These are phyloP conservation scores for Philopotamus ludificatus DNA, from an alignment of 1,140 invertebrate genomes.

Conservation along the genomic window DNA sequence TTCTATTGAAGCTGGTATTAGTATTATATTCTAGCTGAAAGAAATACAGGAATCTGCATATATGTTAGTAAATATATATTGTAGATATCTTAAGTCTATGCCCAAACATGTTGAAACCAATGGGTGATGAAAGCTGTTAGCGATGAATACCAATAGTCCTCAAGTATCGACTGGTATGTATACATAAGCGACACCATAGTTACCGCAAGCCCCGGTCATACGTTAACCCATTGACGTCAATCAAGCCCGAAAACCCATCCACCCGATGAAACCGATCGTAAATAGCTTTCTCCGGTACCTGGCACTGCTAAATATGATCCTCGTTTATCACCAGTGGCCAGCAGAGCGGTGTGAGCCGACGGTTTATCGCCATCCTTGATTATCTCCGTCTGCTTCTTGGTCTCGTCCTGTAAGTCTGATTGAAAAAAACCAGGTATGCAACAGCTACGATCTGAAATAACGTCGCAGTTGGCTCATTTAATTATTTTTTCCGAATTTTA, in stretches of 20 bases:
- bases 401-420: constrained; percentile 63
- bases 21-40: too few species aligned
- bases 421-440: constrained; percentile 55
- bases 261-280: too few species aligned
- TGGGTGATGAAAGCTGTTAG: too few species aligned
- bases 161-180: too few species aligned
- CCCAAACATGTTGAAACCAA: too few species aligned
- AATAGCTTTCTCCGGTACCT: constrained; percentile 56
- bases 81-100: too few species aligned
- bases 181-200: constrained; percentile 10
- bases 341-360: constrained; percentile 59
- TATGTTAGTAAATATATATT: too few species aligned
- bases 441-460: constrained; percentile 42
- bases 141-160: too few species aligned
- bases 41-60: too few species aligned
- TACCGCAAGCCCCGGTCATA: neutral
- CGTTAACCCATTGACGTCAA: neutral
- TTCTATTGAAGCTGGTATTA: too few species aligned
- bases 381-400: constrained; percentile 43
- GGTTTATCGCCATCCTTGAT: constrained; percentile 53
- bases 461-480: constrained; percentile 13
- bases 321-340: constrained; percentile 65
- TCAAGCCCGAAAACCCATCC: neutral
- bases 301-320: constrained; percentile 76
- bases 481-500: neutral